Evolutionary conservation across 2,888 invertebrate genomes (phyloP).

Genomic region (Phaonia tiefii): DNA sequence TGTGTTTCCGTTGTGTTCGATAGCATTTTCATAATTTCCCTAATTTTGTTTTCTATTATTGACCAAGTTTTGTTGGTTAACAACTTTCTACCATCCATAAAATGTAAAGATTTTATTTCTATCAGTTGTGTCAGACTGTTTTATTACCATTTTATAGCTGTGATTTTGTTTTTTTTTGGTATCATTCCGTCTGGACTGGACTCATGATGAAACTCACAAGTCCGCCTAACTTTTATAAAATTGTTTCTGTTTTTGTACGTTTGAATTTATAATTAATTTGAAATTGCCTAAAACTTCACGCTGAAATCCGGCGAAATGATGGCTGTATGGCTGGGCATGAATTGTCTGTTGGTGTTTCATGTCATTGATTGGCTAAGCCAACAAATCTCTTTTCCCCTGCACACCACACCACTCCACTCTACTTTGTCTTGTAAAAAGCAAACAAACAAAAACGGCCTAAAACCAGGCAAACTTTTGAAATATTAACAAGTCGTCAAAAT

Average conservation of each 20-base stretch:
- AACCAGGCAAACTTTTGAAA: slow-evolving; percentile 13
- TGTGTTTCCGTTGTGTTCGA: too few relatives aligned
- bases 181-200: not conserved
- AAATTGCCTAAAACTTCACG: slow-evolving; percentile 24
- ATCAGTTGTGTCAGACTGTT: not conserved
- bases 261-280: slow-evolving; percentile 49
- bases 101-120: not conserved
- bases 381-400: not conserved
- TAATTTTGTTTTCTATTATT: slow-evolving; percentile 1
- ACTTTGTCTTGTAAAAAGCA: too few relatives aligned
- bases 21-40: not conserved
- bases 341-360: not conserved
- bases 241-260: slow-evolving; percentile 39
- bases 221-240: not conserved
- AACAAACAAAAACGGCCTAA: slow-evolving; percentile 1
- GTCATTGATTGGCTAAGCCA: not conserved
- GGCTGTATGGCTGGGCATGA: not conserved
- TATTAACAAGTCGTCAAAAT: slow-evolving; percentile 11
- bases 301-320: not conserved
- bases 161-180: not conserved
- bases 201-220: not conserved
- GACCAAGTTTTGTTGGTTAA: not conserved
- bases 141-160: not conserved
- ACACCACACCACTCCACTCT: too few relatives aligned
- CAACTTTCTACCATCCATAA: not conserved